These are phyloP conservation scores for Hemaris fuciformis DNA, from an alignment of 2,888 invertebrate genomes.

Conservation along the genomic window DNA sequence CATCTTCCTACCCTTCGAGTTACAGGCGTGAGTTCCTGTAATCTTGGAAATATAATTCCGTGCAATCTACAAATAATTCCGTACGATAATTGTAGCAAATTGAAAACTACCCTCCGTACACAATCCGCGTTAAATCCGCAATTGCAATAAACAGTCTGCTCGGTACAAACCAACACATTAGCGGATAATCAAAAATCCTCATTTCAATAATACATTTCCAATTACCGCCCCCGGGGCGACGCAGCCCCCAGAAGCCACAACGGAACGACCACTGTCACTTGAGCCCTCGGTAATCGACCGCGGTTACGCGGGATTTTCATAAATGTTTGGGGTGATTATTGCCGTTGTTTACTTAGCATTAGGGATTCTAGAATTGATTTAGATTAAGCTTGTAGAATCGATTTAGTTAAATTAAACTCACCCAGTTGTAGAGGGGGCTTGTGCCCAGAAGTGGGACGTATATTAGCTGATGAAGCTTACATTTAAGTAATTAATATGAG, in stretches of 20 bases:
- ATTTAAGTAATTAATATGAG: too few relatives aligned
- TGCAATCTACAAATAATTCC: background rate
- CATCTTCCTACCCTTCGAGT: too few relatives aligned
- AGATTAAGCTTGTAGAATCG: too few relatives aligned
- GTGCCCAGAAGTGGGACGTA: too few relatives aligned
- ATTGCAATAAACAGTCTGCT: conserved; percentile 17
- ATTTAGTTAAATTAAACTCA: too few relatives aligned
- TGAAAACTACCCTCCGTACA: conserved; percentile 4
- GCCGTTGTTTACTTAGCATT: background rate
- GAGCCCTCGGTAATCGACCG: background rate
- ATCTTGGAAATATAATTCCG: background rate
- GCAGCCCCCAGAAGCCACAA: conserved; percentile 25
- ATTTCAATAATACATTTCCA: conserved; percentile 35
- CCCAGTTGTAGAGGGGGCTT: too few relatives aligned
- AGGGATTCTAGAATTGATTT: too few relatives aligned
- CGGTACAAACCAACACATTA: conserved; percentile 19
- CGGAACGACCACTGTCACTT: conserved; percentile 16
- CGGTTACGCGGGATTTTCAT: background rate
- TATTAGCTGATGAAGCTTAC: too few relatives aligned
- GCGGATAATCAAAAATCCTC: conserved; percentile 27
- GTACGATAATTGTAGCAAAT: background rate
- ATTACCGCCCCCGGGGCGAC: conserved; percentile 27
- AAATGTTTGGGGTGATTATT: background rate
- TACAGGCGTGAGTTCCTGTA: too few relatives aligned
- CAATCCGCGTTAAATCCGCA: background rate